Base-by-base conservation (phyloP, 1,140 invertebrate genomes). In the Riptortus pedestris region DNA sequence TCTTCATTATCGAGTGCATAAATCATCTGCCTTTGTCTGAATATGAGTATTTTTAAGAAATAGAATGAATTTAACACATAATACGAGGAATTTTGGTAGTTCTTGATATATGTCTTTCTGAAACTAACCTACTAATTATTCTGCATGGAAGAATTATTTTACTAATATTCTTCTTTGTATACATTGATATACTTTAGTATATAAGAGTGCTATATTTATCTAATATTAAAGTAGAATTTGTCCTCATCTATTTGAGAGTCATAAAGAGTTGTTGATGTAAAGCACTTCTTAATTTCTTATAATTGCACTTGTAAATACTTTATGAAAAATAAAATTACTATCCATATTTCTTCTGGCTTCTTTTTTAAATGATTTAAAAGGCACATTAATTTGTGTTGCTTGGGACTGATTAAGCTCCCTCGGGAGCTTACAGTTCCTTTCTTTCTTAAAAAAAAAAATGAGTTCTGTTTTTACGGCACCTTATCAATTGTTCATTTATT, bases 361-460 rank as follows among this genome's bases (percentile, higher is more conserved):
- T 38, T 63, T 31, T 63, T 63, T 29, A 22, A 60, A 71, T 76
- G 70, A 71, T 75, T 75, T 75, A 70, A 71, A 74, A 73, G 71
- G 74, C 75, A 75, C 75, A 73, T 76, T 76, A 73, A 33, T 75
- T 76, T 76, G 62, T 74, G 73, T 76, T 76, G 74, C 74, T 74
- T 22, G 51, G 27, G 16, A 33, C 38, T 47, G 29, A 28, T 38
- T 5, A 14, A 18, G 33, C 22, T 22, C 5, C 12, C 45, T 7
- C 47, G 33, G 24, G 26, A 18, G 20, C 26, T n/a, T 28, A 24
- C 26, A 43, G 24, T n/a, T n/a, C 31, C 33, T 60, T 60, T 59
- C 57, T 59, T 59, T 59, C 29, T 59, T 59, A 31, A 29, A n/a
- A 55, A 24, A 55, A 55, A 55, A 55, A 55, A 24, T 22, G 22